Conservation (phyloP, 2,113 vertebrate species). For the Anseranas semipalmata region DNA sequence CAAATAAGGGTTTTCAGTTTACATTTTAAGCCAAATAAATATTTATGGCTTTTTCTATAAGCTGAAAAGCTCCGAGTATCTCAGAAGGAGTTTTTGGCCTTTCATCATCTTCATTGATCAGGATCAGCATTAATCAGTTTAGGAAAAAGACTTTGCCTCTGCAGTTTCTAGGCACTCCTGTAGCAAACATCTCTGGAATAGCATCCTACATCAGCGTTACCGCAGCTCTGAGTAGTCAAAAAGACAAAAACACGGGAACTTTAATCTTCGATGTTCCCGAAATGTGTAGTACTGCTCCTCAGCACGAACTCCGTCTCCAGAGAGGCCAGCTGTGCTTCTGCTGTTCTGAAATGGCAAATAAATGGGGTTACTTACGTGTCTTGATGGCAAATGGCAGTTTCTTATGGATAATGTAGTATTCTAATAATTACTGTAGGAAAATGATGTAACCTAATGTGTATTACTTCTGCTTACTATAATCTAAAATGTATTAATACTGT, state of each 20-base stretch:
- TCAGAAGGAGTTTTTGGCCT: conserved; percentile 27
- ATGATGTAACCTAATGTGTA: conserved; percentile 47
- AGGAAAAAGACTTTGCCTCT: background rate
- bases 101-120: conserved; percentile 33
- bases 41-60: background rate
- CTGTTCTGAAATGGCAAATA: conserved; percentile 19
- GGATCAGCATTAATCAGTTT: conserved; percentile 32
- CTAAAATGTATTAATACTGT: conserved; percentile 20
- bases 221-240: background rate
- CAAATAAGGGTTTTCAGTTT: background rate
- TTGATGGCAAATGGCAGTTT: conserved; percentile 52
- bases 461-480: conserved; percentile 57
- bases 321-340: conserved; percentile 10
- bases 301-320: background rate
- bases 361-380: conserved; percentile 18
- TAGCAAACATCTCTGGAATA: background rate
- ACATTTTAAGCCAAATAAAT: background rate
- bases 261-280: background rate
- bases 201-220: background rate
- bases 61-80: conserved; percentile 7
- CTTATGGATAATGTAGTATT: conserved; percentile 56
- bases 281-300: background rate
- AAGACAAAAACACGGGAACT: background rate
- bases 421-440: conserved; percentile 63
- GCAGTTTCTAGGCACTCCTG: background rate